Evolutionary conservation across 2,888 invertebrate species (phyloP), one percentile per base, ranked within the genome.

Genomic region (Crocallis elinguaria): DNA sequence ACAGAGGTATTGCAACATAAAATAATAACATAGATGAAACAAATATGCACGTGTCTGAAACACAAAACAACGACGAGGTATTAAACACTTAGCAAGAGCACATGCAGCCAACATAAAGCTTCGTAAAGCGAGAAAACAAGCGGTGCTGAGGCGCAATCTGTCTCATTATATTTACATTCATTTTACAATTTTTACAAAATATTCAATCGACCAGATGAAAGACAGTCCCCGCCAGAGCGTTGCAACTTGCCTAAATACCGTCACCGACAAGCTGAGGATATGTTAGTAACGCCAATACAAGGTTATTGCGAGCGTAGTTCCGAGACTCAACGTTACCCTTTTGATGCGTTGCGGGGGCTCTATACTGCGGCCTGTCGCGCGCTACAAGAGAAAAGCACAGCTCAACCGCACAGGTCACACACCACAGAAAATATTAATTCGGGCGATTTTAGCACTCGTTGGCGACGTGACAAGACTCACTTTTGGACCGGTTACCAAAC

Each of bases 361-460:
- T 84, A 81, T 86, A 87, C 78, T 74, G 72, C 77, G 81, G 80
- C 74, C 83, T 82, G 82, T 75, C 83, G 78, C 80, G 75, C 69
- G 75, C 90, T 91, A 91, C 81, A 87, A 90, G 84, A 91, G 76
- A 88, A 90, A 89, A 75, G 81, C 77, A 86, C 74, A 87, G 77
- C 88, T 91, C 81, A 91, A 86, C 85, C 77, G 82, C 73, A 82
- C 75, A 79, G 73, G 72, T 75, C 82, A 79, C 82, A 84, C 81
- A 82, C 78, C 75, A 70, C 68, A 60, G 62, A 69, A 25, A 68
- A 66, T 71, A 69, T 68, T 64, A 60, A 53, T 58, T 42, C 37
- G 52, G 55, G 65, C 65, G 64, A 57, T 55, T 49, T 58, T 60
- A 66, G 61, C 61, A 64, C 54, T 66, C 59, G 52, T 42, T 56